Conservation (phyloP, 2,113 vertebrate genomes). For the Podilymbus podiceps region DNA sequence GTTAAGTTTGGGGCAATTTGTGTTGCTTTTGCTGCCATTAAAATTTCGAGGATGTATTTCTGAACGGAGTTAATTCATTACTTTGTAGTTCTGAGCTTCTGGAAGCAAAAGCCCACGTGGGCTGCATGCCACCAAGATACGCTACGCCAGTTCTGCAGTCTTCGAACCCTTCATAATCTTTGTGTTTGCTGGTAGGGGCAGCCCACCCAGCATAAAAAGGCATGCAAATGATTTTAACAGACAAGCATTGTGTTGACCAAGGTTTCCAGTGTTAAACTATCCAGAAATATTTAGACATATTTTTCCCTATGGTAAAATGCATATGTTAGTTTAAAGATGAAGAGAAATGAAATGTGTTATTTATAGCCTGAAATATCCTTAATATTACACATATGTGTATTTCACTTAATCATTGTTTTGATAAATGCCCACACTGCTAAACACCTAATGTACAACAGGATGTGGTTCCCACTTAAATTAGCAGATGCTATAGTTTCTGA, state of each 20-base stretch:
- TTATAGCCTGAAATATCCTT: slow-evolving; percentile 45
- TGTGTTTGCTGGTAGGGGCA: not conserved
- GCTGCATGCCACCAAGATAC: not conserved
- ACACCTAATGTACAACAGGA: slow-evolving; percentile 53
- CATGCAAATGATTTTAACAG: slow-evolving; percentile 32
- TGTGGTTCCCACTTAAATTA: slow-evolving; percentile 56
- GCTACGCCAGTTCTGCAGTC: not conserved
- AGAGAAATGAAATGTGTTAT: slow-evolving; percentile 43
- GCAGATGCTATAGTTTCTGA: slow-evolving; percentile 39
- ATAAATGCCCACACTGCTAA: slow-evolving; percentile 47
- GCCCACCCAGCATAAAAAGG: slow-evolving; percentile 40
- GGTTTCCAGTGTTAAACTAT: slow-evolving; percentile 38
- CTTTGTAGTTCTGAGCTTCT: not conserved
- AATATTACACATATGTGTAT: slow-evolving; percentile 8
- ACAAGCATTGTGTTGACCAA: slow-evolving; percentile 7
- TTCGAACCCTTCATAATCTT: not conserved
- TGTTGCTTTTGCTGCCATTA: not conserved
- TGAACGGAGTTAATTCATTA: not conserved
- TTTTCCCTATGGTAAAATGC: slow-evolving; percentile 45
- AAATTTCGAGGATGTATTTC: not conserved
- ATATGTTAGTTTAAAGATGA: slow-evolving; percentile 33
- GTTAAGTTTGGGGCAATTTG: not conserved
- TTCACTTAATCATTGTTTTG: slow-evolving; percentile 42
- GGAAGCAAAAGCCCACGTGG: not conserved
- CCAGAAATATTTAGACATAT: slow-evolving; percentile 35